Base-by-base conservation (phyloP, 2,888 invertebrate genomes). In the Scaptomyza flava region DNA sequence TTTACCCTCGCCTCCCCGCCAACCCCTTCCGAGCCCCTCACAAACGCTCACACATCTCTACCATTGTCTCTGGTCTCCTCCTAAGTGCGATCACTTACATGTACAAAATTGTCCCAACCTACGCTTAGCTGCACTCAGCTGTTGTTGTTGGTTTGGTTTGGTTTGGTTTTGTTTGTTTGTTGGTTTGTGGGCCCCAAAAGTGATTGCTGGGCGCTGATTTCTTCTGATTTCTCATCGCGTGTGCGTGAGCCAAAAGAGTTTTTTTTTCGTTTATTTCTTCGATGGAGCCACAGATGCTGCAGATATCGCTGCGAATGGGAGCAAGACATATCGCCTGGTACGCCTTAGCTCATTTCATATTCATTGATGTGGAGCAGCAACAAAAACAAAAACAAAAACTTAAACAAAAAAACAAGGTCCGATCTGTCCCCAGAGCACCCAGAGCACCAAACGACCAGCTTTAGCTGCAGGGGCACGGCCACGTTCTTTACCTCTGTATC, bases 291-390 rank as follows among this genome's bases (percentile, higher is more conserved):
- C 57, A 62, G 75, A 74, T 63, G 63, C 54, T 52, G 52, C 41
- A 63, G 72, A 76, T 77, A 73, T 67, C 66, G 64, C 63, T 67
- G 74, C 63, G 79, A 83, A 87, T 79, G 82, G 80, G 88, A 83
- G 82, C 82, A 83, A 83, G 88, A 87, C 80, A 85, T 84, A 78
- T 80, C 81, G 81, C 86, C 86, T 71, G 74, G 63, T 77, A 82
- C 79, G 79, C 76, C 71, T 77, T 61, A 77, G 69, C 88, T 89
- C 89, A 88, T 89, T 88, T 89, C 70, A 80, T 89, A 88, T 89
- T 89, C 89, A 88, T 89, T 89, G 90, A 89, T 86, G 87, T 89
- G 77, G 87, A 89, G 89, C 87, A 87, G 43, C 61, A 59, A 33
- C 5, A 36, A 36, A 12, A 7, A n/a, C 12, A 38, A n/a, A n/a